Percentiles rank a stretch among this genome's conserved stretches.
phyloP scores from a whole-genome alignment of 1,140 invertebrate species.

The Scaptodrosophila lebanonensis region DNA sequence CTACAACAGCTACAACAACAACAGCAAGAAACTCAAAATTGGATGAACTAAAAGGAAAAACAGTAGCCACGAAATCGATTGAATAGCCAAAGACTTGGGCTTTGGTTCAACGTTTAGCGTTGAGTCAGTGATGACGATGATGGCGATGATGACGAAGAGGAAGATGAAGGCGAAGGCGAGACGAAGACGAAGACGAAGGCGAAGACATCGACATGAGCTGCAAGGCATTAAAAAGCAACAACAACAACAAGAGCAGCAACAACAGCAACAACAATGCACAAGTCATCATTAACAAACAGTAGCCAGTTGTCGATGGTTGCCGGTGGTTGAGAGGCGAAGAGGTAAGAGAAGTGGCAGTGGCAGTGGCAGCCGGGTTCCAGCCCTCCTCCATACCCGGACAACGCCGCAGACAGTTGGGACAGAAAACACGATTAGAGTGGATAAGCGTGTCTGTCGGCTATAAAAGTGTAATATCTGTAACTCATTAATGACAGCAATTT shows the following conservation, averaged over 20 bases:
- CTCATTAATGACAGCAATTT: slow-evolving; percentile 72
- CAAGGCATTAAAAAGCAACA: slow-evolving; percentile 43
- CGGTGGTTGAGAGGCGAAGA: slow-evolving; percentile 20
- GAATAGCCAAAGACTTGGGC: slow-evolving; percentile 54
- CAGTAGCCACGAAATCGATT: slow-evolving; percentile 71
- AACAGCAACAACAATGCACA: slow-evolving; percentile 21
- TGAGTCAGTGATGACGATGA: slow-evolving; percentile 33
- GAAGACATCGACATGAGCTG: slow-evolving; percentile 7
- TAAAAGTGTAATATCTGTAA: slow-evolving; percentile 76
- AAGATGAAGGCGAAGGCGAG: slow-evolving; percentile 3
- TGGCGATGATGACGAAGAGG: slow-evolving; percentile 18
- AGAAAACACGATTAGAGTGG: slow-evolving; percentile 67
- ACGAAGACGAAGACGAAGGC: slow-evolving; percentile 28
- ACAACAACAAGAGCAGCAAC: slow-evolving; percentile 20
- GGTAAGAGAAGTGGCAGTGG: slow-evolving; percentile 1
- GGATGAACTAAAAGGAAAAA: slow-evolving; percentile 54
- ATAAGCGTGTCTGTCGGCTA: slow-evolving; percentile 71
- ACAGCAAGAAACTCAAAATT: slow-evolving; percentile 42
- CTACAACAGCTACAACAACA: not conserved
- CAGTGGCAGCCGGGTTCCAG: not conserved
- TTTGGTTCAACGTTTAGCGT: slow-evolving; percentile 36
- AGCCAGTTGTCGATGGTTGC: slow-evolving; percentile 25
- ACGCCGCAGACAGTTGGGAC: not conserved
- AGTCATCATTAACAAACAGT: slow-evolving; percentile 69
- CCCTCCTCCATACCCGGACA: not conserved